Evolutionary conservation across 1,140 invertebrate genomes (phyloP).

Genomic region (Bombus breviceps): DNA sequence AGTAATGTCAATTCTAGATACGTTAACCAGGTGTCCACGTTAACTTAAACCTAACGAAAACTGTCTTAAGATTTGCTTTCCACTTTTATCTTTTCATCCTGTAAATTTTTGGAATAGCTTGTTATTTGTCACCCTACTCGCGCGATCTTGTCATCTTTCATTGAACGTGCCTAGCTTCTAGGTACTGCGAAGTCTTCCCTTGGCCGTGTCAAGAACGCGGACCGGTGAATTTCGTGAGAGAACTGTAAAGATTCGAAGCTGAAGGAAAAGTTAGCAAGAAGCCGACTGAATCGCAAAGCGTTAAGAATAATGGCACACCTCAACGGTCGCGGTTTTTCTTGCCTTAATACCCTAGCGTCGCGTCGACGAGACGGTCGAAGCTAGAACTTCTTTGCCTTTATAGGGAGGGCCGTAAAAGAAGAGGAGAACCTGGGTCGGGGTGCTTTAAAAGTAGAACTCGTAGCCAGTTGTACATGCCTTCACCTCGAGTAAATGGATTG

Average conservation of each 20-base stretch:
- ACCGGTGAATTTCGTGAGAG: slow-evolving; percentile 2
- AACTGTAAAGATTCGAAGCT: neutral
- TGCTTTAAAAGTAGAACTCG: slow-evolving; percentile 8
- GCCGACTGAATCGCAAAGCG: slow-evolving; percentile 17
- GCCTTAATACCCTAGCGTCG: neutral
- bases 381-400: slow-evolving; percentile 24
- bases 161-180: neutral
- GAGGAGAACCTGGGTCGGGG: neutral
- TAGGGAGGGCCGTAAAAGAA: neutral
- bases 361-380: slow-evolving; percentile 8
- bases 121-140: neutral
- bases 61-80: neutral
- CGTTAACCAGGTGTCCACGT: neutral
- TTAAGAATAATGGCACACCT: slow-evolving; percentile 25
- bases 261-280: neutral
- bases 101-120: neutral
- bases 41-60: neutral
- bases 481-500: neutral
- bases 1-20: neutral
- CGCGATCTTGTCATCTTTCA: neutral
- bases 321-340: slow-evolving; percentile 1
- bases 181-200: neutral
- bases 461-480: neutral
- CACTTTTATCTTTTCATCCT: neutral
- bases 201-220: neutral